Evolutionary conservation across 2,797 vertebrate genomes (phyloP).

Genomic region (Sphenodon punctatus): DNA sequence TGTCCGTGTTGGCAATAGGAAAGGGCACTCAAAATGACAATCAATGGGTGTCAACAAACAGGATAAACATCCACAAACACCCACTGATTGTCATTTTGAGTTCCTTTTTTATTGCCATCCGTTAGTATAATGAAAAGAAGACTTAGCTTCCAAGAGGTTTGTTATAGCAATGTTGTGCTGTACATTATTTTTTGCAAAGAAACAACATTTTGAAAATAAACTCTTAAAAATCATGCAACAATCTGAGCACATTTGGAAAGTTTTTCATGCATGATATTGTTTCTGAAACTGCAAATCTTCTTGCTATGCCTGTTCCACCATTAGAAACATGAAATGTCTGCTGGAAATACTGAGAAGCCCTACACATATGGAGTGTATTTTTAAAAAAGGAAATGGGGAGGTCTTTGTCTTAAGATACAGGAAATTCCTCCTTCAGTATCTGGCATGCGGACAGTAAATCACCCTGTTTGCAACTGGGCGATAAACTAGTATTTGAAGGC

Average conservation of each 20-base stretch:
- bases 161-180: too few species aligned
- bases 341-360: not conserved
- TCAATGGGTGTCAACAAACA: too few species aligned
- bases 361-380: not conserved
- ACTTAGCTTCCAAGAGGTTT: too few species aligned
- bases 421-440: not conserved
- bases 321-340: not conserved
- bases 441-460: not conserved
- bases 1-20: too few species aligned
- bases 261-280: not conserved
- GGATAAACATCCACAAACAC: too few species aligned
- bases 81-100: too few species aligned
- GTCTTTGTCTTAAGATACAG: not conserved
- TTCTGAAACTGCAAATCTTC: not conserved
- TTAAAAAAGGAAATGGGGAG: not conserved
- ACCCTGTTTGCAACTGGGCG: not conserved
- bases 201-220: too few species aligned
- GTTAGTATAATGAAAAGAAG: too few species aligned
- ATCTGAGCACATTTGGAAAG: not conserved
- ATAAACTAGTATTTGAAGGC: fast-evolving
- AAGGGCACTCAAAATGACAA: too few species aligned
- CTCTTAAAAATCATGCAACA: too few species aligned
- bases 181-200: too few species aligned
- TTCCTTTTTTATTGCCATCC: too few species aligned
- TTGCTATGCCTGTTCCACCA: not conserved